Percentiles rank a stretch among this genome's conserved stretches.
Evolutionary conservation across 2,797 vertebrate species (phyloP).

Genomic region (Spinus olivaceus): DNA sequence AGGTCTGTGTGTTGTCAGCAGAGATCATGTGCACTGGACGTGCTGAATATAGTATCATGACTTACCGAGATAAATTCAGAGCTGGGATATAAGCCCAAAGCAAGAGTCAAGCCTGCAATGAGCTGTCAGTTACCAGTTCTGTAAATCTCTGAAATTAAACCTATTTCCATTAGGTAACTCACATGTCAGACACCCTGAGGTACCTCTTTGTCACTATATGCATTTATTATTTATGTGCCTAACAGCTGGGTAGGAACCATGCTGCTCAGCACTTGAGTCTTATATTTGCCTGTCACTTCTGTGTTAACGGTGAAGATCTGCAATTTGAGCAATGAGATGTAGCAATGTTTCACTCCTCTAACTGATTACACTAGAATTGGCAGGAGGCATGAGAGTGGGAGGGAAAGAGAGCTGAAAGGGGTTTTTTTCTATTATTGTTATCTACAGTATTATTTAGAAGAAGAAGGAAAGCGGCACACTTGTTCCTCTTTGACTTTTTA

Average conservation of each 20-base stretch:
- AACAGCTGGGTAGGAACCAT: conserved; percentile 38
- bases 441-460: conserved; percentile 4
- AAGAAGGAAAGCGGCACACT: conserved; percentile 31
- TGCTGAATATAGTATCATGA: conserved; percentile 39
- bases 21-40: not conserved
- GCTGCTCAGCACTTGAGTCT: not conserved
- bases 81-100: conserved; percentile 29
- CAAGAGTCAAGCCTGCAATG: not conserved
- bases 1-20: not conserved
- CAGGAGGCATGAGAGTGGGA: conserved; percentile 63
- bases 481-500: conserved; percentile 31
- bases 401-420: conserved; percentile 19
- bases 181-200: not conserved
- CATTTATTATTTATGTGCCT: conserved; percentile 26
- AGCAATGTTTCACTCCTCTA: conserved; percentile 43
- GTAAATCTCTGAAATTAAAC: not conserved
- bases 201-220: not conserved
- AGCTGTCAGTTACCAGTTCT: not conserved
- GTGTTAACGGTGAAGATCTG: conserved; percentile 15
- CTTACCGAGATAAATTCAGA: conserved; percentile 30
- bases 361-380: conserved; percentile 45
- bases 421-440: conserved; percentile 29
- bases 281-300: not conserved
- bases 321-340: conserved; percentile 50
- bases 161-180: not conserved